Base-by-base conservation (phyloP, 2,797 vertebrate species). In the Lacerta viridis region DNA sequence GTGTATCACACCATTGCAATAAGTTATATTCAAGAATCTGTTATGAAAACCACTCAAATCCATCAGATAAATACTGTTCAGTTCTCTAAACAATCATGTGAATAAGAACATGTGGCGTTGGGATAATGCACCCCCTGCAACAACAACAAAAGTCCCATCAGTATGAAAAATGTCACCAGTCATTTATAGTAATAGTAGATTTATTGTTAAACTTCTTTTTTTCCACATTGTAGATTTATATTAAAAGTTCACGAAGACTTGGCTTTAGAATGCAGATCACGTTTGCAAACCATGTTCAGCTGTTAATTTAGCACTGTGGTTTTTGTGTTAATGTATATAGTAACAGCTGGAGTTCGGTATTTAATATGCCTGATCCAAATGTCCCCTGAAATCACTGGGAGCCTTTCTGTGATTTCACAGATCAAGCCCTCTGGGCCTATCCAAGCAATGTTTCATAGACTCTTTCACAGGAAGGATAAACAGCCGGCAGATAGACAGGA, bases 141-240 rank as follows among this genome's bases (percentile, higher is more conserved):
- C 50, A 55, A 15, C 87, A 94, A 39, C 23, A 90, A 83, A 90
- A 83, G 85, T 82, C 89, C 36, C 88, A 92, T 89, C 89, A 87
- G 25, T 50, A 93, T 91, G 85, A 94, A 93, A 92, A 92, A 93
- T 64, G 4, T 90, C 72, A 93, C 89, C 91, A 93, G 87, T 95
- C 89, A 91, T 90, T 94, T 94, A 64, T 75, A 93, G 86, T 80
- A 95, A 91, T 87, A 91, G 90, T n/a, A 23, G 76, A 87, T 95
- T 95, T 93, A 91, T 94, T 92, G 83, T 88, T 94, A 90, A 92
- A 91, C 10, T 89, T 93, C 88, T 95, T 95, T 93, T 91, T 94
- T 91, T 90, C 87, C 77, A 80, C 64, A 41, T 86, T 88, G 90
- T 72, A 88, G 87, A 87, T 92, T 89, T 90, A 89, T 76, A 87